These are phyloP conservation scores for Neolamprologus falcicula DNA, from an alignment of 2,113 vertebrate species.

Conservation along the genomic window DNA sequence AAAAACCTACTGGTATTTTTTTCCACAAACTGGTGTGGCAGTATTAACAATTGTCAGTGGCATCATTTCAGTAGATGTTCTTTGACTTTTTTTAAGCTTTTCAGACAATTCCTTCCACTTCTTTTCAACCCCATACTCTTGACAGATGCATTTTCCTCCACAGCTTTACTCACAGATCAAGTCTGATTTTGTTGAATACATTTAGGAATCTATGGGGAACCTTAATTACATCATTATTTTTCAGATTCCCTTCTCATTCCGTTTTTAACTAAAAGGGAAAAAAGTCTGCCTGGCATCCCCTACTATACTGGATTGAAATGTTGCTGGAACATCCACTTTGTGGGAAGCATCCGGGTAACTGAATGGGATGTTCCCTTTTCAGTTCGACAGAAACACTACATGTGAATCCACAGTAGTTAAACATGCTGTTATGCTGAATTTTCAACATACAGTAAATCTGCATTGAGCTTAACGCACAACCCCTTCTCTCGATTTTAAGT, in stretches of 20 bases:
- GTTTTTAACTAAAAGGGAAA: slow-evolving; percentile 26
- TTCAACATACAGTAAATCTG: background rate
- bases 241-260: background rate
- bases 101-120: slow-evolving; percentile 23
- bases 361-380: background rate
- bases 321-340: background rate
- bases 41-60: background rate
- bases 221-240: background rate
- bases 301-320: background rate
- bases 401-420: background rate
- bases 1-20: background rate
- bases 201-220: background rate
- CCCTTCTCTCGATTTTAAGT: background rate
- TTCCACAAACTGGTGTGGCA: background rate
- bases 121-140: slow-evolving; percentile 46
- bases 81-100: background rate
- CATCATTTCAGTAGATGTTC: background rate
- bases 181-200: slow-evolving; percentile 6
- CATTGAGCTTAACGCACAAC: background rate
- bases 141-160: slow-evolving; percentile 35
- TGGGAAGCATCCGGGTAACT: background rate
- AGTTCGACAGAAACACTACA: background rate
- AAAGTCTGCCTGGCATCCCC: background rate
- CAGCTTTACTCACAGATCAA: background rate
- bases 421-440: background rate